Evolutionary conservation across 2,113 vertebrate genomes (phyloP).

Genomic region (Phocoena sinus): DNA sequence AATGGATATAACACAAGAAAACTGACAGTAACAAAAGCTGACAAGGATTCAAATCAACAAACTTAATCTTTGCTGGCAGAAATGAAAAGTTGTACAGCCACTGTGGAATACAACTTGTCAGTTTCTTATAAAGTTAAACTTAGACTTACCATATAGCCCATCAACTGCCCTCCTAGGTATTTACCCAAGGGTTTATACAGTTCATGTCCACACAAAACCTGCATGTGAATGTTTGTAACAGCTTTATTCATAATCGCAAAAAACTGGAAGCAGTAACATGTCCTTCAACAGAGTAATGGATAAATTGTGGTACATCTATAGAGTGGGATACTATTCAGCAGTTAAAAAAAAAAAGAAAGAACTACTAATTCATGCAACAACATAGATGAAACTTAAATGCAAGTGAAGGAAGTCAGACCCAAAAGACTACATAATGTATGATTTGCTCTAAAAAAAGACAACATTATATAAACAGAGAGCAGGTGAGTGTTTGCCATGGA

Average conservation of each 20-base stretch:
- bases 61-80: neutral
- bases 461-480: neutral
- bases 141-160: neutral
- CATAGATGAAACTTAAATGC: neutral
- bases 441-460: neutral
- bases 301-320: neutral
- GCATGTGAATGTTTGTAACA: neutral
- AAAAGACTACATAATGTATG: neutral
- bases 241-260: neutral
- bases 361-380: neutral
- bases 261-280: neutral
- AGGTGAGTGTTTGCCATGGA: neutral
- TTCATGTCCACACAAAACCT: neutral
- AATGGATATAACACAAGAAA: neutral
- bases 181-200: neutral
- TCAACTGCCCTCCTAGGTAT: neutral
- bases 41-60: neutral
- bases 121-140: neutral
- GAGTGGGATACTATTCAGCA: neutral
- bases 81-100: neutral
- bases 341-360: neutral
- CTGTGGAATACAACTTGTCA: neutral
- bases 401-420: neutral
- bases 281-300: neutral
- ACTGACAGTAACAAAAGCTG: neutral